Base-by-base conservation (phyloP, 1,140 invertebrate genomes). In the Lordiphosa stackelbergi region DNA sequence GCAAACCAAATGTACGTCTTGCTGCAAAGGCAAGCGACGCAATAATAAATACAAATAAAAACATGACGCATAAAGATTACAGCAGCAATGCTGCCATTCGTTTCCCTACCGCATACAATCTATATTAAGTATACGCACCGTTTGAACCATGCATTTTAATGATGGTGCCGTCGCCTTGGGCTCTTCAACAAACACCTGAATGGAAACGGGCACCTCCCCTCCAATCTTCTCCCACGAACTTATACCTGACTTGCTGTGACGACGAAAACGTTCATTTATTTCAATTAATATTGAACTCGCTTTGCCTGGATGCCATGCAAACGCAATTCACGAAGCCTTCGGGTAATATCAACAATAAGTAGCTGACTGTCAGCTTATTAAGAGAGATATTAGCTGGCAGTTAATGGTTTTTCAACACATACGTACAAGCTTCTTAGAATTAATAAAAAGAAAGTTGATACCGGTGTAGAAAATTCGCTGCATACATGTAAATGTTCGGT, bases 11-110 rank as follows among this genome's bases (percentile, higher is more conserved):
- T 64, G 58, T 52, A 41, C 66, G 41, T 13, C 13, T 47, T 51
- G 43, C 54, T 49, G 40, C 56, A 47, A 38, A 66, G 52, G 36
- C 61, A 68, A 42, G 40, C 65, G 58, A 62, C 59, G 77, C 66
- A 81, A 81, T 81, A 81, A 81, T 81, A 81, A 81, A 85, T 79
- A 79, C 74, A 78, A 73, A 81, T 77, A 85, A 69, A 85, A 85
- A 69, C 81, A 85, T 71, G 74, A 74, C 74, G 74, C 55, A 79
- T 63, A 81, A 74, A 79, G 78, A 79, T 79, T 75, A 71, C 62
- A 81, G 54, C 12, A 46, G 49, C 66, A 60, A 63, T 48, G 4
- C 38, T 13, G 7, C 19, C 24, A 9, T 11, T 9, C 10, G 24
- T 13, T 1, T n/a, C 13, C 7, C 31, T 34, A 24, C 37, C 37